Conservation (phyloP, 2,797 vertebrate species). For the Lycodopsis pacificus region DNA sequence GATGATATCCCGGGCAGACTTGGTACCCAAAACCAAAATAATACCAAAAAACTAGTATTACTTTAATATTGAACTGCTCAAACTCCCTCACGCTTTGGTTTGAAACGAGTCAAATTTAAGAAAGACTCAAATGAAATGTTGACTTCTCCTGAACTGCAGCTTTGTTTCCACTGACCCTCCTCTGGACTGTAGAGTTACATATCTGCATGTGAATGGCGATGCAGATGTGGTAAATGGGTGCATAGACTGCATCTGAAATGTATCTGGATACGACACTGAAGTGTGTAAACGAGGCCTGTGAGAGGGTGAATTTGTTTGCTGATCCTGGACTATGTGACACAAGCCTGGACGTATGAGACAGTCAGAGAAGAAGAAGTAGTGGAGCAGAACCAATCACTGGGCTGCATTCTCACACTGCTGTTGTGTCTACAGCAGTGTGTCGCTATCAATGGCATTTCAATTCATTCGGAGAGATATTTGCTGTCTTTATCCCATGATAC, state of each 20-base stretch:
- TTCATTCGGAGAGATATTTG: conserved; percentile 8
- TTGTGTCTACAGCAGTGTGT: not conserved
- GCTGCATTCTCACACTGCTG: not conserved
- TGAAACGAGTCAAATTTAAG: not conserved
- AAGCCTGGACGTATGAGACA: not conserved
- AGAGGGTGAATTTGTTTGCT: not conserved
- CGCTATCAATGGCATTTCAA: conserved; percentile 1
- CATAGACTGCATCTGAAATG: not conserved
- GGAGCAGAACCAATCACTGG: not conserved
- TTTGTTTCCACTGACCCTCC: not conserved
- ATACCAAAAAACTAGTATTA: not conserved
- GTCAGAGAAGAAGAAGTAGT: not conserved
- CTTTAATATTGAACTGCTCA: not conserved
- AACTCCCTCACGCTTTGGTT: not conserved
- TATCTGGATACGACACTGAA: not conserved
- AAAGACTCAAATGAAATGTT: not conserved
- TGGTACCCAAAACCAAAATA: not conserved
- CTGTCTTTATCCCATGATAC: not conserved
- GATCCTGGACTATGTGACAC: not conserved
- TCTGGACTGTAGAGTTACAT: not conserved
- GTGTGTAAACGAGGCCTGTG: not conserved
- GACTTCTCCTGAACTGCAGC: not conserved
- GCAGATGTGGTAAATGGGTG: not conserved
- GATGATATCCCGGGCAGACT: not conserved
- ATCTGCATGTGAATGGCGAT: not conserved